Conservation (phyloP, 2,113 vertebrate genomes). For the Seriola dumerili region DNA sequence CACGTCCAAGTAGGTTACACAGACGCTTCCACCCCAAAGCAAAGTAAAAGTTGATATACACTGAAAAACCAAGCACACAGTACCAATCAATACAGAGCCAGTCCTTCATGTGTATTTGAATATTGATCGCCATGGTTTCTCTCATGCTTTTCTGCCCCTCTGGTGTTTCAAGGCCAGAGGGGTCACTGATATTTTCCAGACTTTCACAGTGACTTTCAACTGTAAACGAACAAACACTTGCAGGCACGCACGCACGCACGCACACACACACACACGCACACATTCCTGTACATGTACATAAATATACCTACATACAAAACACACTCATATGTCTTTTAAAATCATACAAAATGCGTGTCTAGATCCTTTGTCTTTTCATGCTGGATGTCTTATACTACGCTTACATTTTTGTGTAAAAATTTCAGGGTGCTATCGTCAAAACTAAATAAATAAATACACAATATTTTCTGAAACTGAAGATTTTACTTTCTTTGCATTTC, state of each 20-base stretch:
- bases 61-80: conserved; percentile 18
- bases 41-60: conserved; percentile 44
- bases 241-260: neutral
- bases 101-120: conserved; percentile 37
- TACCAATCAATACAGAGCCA: conserved; percentile 39
- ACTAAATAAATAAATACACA: too few species aligned
- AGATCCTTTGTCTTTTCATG: neutral
- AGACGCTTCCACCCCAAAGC: conserved; percentile 29
- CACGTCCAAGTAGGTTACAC: conserved; percentile 34
- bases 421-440: too few species aligned
- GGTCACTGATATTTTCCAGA: conserved; percentile 49
- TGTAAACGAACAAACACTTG: conserved; percentile 9
- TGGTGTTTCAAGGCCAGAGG: conserved; percentile 47
- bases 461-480: too few species aligned
- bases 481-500: too few species aligned
- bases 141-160: conserved; percentile 50
- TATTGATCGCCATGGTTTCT: conserved; percentile 60
- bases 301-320: neutral
- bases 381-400: neutral
- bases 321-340: too few species aligned
- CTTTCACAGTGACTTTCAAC: conserved; percentile 56
- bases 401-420: neutral
- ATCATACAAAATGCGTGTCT: too few species aligned
- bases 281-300: neutral
- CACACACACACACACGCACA: neutral